A percentile compares a stretch with the other conserved stretches of the same genome.
phyloP scores from a whole-genome alignment of 2,797 vertebrate species.

The Clarias platycephalus region DNA sequence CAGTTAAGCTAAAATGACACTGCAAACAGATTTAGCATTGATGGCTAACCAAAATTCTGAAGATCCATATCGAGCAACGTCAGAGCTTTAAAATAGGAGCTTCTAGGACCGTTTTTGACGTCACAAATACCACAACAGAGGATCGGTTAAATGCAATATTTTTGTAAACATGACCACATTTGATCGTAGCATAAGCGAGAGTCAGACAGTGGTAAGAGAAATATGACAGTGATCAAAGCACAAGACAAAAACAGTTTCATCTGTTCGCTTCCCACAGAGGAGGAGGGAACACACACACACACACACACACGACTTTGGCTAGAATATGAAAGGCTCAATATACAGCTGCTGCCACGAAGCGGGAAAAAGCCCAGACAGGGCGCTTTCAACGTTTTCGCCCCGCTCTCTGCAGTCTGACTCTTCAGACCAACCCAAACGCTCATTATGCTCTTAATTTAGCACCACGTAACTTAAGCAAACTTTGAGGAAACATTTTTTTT shows the following conservation, averaged over 20 bases:
- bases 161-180: constrained; percentile 11
- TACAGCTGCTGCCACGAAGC: constrained; percentile 75
- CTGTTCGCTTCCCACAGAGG: constrained; percentile 74
- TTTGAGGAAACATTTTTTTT: background rate
- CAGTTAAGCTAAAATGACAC: background rate
- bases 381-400: constrained; percentile 76
- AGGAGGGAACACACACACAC: constrained; percentile 22
- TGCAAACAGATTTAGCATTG: background rate
- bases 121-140: background rate
- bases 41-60: background rate
- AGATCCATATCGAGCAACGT: background rate
- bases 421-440: constrained; percentile 75
- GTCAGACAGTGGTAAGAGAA: constrained; percentile 23
- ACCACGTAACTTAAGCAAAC: constrained; percentile 31
- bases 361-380: constrained; percentile 70
- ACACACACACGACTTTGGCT: constrained; percentile 74
- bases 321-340: constrained; percentile 77
- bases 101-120: background rate
- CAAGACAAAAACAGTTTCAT: constrained; percentile 75
- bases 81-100: background rate
- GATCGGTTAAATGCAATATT: background rate
- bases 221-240: constrained; percentile 49
- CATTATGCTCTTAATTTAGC: constrained; percentile 79
- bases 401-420: constrained; percentile 74
- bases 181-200: constrained; percentile 2